A percentile compares a stretch with the other conserved stretches of the same genome.
These are phyloP conservation scores for Epinotia nisella DNA, from an alignment of 2,888 invertebrate genomes.

Conservation along the genomic window DNA sequence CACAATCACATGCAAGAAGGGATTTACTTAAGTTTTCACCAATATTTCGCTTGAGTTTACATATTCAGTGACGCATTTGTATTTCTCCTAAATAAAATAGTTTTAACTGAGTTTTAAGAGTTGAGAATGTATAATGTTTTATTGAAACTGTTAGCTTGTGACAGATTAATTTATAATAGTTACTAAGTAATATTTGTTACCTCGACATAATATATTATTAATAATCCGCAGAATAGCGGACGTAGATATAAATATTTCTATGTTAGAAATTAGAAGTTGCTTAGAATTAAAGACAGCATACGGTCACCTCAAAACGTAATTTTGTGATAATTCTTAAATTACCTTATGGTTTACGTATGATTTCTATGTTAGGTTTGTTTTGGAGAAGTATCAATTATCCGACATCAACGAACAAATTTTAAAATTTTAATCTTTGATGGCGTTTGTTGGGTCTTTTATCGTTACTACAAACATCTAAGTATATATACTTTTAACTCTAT, in stretches of 20 bases:
- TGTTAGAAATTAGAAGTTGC: conserved; percentile 9
- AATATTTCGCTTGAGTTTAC: too few species aligned
- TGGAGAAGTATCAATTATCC: too few species aligned
- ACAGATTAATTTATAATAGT: conserved; percentile 5
- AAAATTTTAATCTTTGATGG: too few species aligned
- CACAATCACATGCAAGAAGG: too few species aligned
- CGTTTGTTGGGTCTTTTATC: too few species aligned
- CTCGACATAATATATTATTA: neutral
- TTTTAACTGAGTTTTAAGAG: neutral
- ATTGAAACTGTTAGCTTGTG: conserved; percentile 13
- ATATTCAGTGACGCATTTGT: too few species aligned
- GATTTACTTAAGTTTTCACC: too few species aligned
- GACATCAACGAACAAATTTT: too few species aligned
- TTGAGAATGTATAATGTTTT: conserved; percentile 10
- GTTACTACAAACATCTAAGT: too few species aligned
- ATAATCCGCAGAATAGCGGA: neutral
- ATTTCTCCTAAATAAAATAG: neutral
- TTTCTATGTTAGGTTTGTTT: too few species aligned
- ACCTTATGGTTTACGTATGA: neutral
- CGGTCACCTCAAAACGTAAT: conserved; percentile 42
- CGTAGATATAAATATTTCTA: conserved; percentile 9
- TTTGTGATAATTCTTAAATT: conserved; percentile 6
- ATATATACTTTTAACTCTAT: neutral
- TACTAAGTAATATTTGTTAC: conserved; percentile 2
- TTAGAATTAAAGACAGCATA: conserved; percentile 11